phyloP scores from a whole-genome alignment of 2,113 vertebrate species.

The Odontesthes bonariensis region DNA sequence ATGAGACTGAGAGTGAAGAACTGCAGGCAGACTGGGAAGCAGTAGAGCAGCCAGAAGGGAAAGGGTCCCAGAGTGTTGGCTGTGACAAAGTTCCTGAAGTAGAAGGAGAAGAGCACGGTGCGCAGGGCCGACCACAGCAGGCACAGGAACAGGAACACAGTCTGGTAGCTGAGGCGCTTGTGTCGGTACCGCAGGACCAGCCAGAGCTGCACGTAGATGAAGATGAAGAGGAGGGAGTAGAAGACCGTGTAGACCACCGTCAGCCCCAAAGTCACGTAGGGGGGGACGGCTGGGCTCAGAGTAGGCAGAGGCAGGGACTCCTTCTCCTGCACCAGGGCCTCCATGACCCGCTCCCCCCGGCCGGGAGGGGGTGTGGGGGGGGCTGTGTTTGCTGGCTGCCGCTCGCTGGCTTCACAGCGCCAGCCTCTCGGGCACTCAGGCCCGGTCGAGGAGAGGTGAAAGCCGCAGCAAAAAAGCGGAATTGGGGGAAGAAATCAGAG shows the following conservation, averaged over 20 bases:
- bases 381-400: neutral
- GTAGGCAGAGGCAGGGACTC: slow-evolving; percentile 83
- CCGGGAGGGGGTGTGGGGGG: neutral
- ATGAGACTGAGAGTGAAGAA: slow-evolving; percentile 98
- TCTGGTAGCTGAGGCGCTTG: slow-evolving; percentile 97
- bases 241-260: slow-evolving; percentile 93
- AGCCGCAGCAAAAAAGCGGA: neutral
- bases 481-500: neutral
- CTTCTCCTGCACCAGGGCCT: slow-evolving; percentile 57
- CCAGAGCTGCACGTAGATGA: slow-evolving; percentile 95
- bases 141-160: slow-evolving; percentile 96
- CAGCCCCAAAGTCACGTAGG: slow-evolving; percentile 92
- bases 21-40: slow-evolving; percentile 97
- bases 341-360: slow-evolving; percentile 62
- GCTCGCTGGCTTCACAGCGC: slow-evolving; percentile 15
- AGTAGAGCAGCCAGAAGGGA: slow-evolving; percentile 97
- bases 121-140: slow-evolving; percentile 96
- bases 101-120: slow-evolving; percentile 97
- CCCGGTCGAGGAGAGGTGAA: slow-evolving; percentile 9
- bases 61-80: slow-evolving; percentile 93
- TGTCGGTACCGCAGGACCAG: slow-evolving; percentile 93
- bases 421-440: slow-evolving; percentile 11
- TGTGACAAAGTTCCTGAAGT: slow-evolving; percentile 93
- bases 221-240: slow-evolving; percentile 94
- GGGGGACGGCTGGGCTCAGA: slow-evolving; percentile 90